Percentiles rank a stretch among this genome's conserved stretches.
phyloP scores from a whole-genome alignment of 1,140 invertebrate genomes.

The Drosophila azteca region DNA sequence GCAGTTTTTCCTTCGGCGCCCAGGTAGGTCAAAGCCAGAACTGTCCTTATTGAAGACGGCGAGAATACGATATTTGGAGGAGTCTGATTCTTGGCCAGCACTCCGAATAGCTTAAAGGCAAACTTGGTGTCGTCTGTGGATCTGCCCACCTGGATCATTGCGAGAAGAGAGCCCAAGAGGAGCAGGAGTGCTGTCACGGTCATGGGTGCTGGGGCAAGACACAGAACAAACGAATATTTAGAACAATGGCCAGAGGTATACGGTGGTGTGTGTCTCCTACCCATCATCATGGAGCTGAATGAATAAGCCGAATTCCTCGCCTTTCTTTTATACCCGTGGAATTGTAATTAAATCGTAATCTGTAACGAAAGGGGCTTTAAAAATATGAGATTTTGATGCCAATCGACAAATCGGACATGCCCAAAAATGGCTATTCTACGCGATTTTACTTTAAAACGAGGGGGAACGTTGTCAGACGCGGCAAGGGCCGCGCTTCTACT shows the following conservation, averaged over 20 bases:
- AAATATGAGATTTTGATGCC: too few relatives aligned
- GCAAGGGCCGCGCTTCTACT: too few relatives aligned
- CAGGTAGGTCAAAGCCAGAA: conserved; percentile 85
- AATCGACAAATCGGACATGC: too few relatives aligned
- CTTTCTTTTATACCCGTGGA: too few relatives aligned
- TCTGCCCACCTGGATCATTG: conserved; percentile 14
- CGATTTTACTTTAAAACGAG: too few relatives aligned
- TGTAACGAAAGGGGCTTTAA: too few relatives aligned
- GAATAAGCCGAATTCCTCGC: background rate
- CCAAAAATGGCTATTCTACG: too few relatives aligned
- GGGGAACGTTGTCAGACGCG: too few relatives aligned
- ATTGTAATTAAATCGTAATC: too few relatives aligned
- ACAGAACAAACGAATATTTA: conserved; percentile 4
- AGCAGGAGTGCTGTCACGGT: conserved; percentile 9
- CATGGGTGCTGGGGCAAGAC: conserved; percentile 1
- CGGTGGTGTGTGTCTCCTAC: conserved; percentile 11
- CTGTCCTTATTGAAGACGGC: conserved; percentile 85
- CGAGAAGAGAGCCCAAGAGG: conserved; percentile 14
- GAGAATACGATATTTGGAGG: conserved; percentile 85
- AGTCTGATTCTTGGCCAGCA: conserved; percentile 17
- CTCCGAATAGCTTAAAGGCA: conserved; percentile 40
- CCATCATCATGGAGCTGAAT: conserved; percentile 28
- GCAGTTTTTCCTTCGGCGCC: conserved; percentile 85
- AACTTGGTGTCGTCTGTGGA: conserved; percentile 36
- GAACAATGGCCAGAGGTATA: background rate